These are phyloP conservation scores for Cynodonichthys magdalenae DNA, from an alignment of 2,797 vertebrate genomes.

Conservation along the genomic window DNA sequence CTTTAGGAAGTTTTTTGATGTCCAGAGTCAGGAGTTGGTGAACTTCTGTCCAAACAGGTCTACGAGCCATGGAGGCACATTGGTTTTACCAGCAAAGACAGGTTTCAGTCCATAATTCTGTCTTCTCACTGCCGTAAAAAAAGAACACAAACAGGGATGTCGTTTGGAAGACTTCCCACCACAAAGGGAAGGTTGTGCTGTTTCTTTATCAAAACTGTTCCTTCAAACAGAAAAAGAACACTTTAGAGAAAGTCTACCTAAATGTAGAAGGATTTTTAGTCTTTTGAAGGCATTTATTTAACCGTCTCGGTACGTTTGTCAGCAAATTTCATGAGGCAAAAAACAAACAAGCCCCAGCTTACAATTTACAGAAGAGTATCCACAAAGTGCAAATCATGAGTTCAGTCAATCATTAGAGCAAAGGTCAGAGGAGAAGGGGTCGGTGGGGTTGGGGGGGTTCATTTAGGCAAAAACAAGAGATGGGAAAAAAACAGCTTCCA, in stretches of 20 bases:
- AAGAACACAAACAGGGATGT: constrained; percentile 26
- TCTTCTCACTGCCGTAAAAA: constrained; percentile 7
- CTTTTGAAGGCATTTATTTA: constrained; percentile 25
- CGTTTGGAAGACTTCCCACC: constrained; percentile 60
- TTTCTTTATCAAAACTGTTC: constrained; percentile 31
- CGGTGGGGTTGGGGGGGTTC: constrained; percentile 1
- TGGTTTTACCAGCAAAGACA: constrained; percentile 71
- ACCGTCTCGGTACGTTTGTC: constrained; percentile 20
- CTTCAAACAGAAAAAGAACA: constrained; percentile 25
- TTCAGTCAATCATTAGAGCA: constrained; percentile 44
- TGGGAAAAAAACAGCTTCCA: constrained; percentile 15
- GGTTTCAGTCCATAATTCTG: constrained; percentile 35
- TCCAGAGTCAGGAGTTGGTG: constrained; percentile 34
- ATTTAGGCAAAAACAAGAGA: constrained; percentile 6
- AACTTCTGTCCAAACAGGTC: constrained; percentile 54
- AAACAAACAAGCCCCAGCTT: constrained; percentile 18
- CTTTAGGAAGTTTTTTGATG: constrained; percentile 26
- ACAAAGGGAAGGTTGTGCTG: constrained; percentile 40
- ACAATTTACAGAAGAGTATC: constrained; percentile 44
- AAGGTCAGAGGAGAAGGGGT: constrained; percentile 26
- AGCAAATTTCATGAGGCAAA: constrained; percentile 26
- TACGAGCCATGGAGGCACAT: constrained; percentile 70
- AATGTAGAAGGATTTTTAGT: constrained; percentile 22
- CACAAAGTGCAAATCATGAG: constrained; percentile 48
- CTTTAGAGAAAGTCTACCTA: constrained; percentile 17